Evolutionary conservation across 1,140 invertebrate genomes (phyloP).

Genomic region (Coptotermes formosanus): DNA sequence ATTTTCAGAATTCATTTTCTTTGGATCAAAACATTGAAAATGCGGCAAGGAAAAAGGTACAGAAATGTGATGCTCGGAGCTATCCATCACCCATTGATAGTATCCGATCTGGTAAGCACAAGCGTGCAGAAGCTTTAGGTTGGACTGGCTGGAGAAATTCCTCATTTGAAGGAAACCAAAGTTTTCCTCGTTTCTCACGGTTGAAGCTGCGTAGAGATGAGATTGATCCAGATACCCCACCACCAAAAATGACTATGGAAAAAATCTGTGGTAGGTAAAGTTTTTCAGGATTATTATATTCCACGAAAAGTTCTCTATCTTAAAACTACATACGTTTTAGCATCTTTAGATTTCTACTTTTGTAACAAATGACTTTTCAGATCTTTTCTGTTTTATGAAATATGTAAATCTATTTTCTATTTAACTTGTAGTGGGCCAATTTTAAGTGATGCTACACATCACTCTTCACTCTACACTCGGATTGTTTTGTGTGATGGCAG

Average conservation of each 20-base stretch:
- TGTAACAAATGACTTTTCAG: too few relatives aligned
- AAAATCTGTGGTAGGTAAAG: not conserved
- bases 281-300: not conserved
- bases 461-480: too few relatives aligned
- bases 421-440: too few relatives aligned
- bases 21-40: not conserved
- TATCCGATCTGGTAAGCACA: conserved; percentile 20
- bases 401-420: too few relatives aligned
- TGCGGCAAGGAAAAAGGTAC: not conserved
- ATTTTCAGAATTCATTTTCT: conserved; percentile 10
- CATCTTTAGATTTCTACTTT: too few relatives aligned
- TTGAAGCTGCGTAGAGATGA: conserved; percentile 22
- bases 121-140: conserved; percentile 24
- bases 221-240: conserved; percentile 9
- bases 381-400: too few relatives aligned
- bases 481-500: too few relatives aligned
- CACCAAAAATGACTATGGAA: conserved; percentile 17
- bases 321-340: too few relatives aligned
- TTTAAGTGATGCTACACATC: too few relatives aligned
- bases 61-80: conserved; percentile 21
- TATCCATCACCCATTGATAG: conserved; percentile 27
- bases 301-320: too few relatives aligned
- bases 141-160: conserved; percentile 26
- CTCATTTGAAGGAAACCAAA: conserved; percentile 27
- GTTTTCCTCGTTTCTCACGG: conserved; percentile 21